A percentile compares a stretch with the other conserved stretches of the same genome.
These are phyloP conservation scores for Macrostomum lignano DNA, from an alignment of 1,140 invertebrate species.

Conservation along the genomic window DNA sequence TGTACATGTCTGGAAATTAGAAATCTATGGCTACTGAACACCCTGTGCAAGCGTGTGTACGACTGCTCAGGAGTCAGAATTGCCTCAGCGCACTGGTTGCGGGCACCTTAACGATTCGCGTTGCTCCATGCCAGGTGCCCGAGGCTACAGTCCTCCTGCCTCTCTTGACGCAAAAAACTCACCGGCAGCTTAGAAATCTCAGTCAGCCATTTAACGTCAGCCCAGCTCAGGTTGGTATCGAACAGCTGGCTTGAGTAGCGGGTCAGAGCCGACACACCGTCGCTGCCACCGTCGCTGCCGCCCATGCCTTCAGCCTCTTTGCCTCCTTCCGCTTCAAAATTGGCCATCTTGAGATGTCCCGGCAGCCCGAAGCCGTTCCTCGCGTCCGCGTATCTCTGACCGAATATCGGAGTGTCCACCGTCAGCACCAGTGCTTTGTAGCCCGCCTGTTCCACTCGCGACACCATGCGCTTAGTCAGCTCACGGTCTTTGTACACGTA, in stretches of 20 bases:
- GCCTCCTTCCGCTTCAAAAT: slow-evolving; percentile 10
- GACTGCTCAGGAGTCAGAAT: no score
- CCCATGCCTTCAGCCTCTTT: no score
- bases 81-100: no score
- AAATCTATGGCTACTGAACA: no score
- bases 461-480: slow-evolving; percentile 41
- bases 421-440: slow-evolving; percentile 62
- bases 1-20: no score
- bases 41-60: no score
- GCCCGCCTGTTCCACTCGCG: slow-evolving; percentile 49
- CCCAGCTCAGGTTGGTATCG: slow-evolving; percentile 11
- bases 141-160: no score
- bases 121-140: no score
- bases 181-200: slow-evolving; percentile 43
- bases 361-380: slow-evolving; percentile 56
- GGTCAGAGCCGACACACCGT: slow-evolving; percentile 41
- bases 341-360: slow-evolving; percentile 28
- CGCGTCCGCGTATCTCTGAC: slow-evolving; percentile 44
- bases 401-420: slow-evolving; percentile 59
- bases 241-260: slow-evolving; percentile 31
- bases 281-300: no score
- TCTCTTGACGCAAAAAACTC: background rate
- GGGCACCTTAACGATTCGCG: no score
- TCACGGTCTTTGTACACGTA: slow-evolving; percentile 56
- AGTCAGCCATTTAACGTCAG: slow-evolving; percentile 52